A percentile compares a stretch with the other conserved stretches of the same genome.
Conservation (phyloP, 2,113 vertebrate species). For the Pitta sordida region DNA sequence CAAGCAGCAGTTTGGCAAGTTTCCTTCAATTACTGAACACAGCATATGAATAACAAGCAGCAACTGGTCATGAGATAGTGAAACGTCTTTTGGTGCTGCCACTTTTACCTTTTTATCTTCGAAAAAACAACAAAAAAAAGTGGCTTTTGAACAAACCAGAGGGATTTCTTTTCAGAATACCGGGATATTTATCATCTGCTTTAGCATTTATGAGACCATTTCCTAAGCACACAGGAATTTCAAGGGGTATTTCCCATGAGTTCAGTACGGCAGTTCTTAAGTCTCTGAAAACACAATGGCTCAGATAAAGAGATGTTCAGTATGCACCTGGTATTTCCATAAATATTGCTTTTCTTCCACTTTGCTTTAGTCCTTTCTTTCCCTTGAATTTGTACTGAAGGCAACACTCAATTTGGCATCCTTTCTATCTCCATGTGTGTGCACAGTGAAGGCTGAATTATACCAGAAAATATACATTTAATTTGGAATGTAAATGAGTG, state of each 20-base stretch:
- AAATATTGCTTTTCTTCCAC: neutral
- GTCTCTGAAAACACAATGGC: neutral
- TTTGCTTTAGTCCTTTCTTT: neutral
- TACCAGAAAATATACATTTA: neutral
- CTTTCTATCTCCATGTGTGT: neutral
- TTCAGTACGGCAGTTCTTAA: neutral
- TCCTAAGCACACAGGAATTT: neutral
- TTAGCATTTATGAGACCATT: conserved; percentile 16
- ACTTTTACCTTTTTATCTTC: neutral
- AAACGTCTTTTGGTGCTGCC: neutral
- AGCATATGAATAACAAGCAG: neutral
- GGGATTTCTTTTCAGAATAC: neutral
- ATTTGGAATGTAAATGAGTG: neutral
- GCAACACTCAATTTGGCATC: neutral
- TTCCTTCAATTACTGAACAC: neutral
- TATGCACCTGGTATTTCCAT: neutral
- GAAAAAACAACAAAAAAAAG: neutral
- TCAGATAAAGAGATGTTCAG: neutral
- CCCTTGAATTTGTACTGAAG: neutral
- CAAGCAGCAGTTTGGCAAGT: neutral
- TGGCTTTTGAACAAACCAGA: neutral
- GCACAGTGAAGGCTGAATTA: neutral
- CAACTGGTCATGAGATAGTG: neutral
- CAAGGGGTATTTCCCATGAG: conserved; percentile 15
- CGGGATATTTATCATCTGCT: conserved; percentile 15